Evolutionary conservation across 53 echinoderm and acorn worm genomes (phyloP).

Genomic region (Paracentrotus lividus): DNA sequence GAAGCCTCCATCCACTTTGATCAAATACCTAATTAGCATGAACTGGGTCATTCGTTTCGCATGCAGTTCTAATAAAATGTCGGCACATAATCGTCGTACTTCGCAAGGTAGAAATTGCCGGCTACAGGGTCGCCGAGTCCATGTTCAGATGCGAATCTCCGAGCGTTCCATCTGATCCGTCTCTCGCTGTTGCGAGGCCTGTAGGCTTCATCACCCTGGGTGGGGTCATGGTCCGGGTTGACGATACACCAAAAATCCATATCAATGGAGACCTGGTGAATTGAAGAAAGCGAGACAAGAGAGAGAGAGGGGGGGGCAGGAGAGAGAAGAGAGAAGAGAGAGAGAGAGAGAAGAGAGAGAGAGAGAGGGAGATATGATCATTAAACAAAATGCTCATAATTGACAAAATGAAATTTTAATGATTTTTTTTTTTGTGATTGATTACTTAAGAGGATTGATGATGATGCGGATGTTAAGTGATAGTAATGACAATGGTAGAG

Average conservation of each 20-base stretch:
- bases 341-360: not conserved
- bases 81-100: conserved; percentile 88
- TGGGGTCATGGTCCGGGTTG: conserved; percentile 71
- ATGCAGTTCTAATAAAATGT: conserved; percentile 75
- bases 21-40: conserved; percentile 8
- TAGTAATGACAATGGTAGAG: too few relatives aligned
- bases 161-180: conserved; percentile 78
- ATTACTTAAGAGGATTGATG: not conserved
- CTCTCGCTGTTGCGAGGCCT: conserved; percentile 61
- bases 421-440: too few relatives aligned
- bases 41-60: conserved; percentile 57
- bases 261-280: conserved; percentile 78
- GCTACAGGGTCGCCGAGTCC: conserved; percentile 81
- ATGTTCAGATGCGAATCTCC: conserved; percentile 73
- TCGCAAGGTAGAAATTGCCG: conserved; percentile 81
- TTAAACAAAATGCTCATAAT: too few relatives aligned
- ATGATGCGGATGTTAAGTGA: not conserved
- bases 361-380: too few relatives aligned
- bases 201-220: conserved; percentile 59
- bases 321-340: not conserved
- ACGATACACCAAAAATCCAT: conserved; percentile 84
- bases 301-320: too few relatives aligned
- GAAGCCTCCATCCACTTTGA: too few relatives aligned
- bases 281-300: not conserved
- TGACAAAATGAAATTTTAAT: too few relatives aligned